Percentiles rank a stretch among this genome's conserved stretches.
Conservation (phyloP, 2,888 invertebrate species). For the Diarsia mendica region DNA sequence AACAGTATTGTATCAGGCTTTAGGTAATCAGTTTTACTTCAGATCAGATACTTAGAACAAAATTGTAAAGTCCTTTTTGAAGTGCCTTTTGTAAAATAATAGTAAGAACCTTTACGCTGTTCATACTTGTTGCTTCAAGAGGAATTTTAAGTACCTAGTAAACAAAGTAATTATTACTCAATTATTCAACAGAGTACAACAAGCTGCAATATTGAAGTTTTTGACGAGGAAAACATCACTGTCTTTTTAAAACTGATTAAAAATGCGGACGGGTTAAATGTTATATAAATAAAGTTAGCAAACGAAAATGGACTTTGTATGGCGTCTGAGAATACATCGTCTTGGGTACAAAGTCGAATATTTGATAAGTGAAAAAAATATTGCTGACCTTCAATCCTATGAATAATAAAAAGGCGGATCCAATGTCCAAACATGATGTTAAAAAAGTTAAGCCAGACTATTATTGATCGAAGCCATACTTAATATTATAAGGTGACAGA, state of each 20-base stretch:
- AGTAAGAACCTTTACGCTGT: background rate
- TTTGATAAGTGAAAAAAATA: background rate
- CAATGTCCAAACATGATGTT: background rate
- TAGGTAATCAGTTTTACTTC: background rate
- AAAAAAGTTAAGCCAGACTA: too few relatives aligned
- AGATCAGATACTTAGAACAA: background rate
- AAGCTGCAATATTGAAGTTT: background rate
- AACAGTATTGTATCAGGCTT: too few relatives aligned
- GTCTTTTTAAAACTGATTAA: background rate
- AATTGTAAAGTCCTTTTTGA: background rate
- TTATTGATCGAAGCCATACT: too few relatives aligned
- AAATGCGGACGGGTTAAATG: too few relatives aligned
- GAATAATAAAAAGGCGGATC: constrained; percentile 11
- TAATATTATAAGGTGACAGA: too few relatives aligned
- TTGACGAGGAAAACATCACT: background rate
- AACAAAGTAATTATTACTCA: background rate
- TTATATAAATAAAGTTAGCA: background rate
- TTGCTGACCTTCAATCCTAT: background rate
- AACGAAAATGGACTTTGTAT: background rate
- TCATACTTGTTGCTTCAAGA: background rate
- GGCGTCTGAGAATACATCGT: background rate
- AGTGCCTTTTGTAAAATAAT: background rate
- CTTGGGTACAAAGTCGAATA: constrained; percentile 5
- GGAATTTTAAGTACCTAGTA: constrained; percentile 3
- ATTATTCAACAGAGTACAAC: background rate